Percentiles rank a stretch among this genome's conserved stretches.
These are phyloP conservation scores for Pogonocichla stellata DNA, from an alignment of 2,113 vertebrate species.

Conservation along the genomic window DNA sequence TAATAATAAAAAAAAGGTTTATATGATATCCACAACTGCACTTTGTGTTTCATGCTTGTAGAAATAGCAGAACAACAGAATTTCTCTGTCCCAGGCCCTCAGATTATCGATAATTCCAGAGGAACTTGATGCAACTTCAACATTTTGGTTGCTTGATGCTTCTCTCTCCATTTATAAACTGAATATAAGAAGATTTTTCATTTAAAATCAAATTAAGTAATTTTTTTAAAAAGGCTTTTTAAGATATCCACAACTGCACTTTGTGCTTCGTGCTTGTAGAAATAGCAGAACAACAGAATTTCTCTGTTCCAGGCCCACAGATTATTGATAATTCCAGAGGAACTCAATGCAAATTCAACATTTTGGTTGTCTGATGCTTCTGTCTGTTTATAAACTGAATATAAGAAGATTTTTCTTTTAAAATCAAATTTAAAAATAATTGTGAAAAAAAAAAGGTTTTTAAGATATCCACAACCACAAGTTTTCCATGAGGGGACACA, in stretches of 20 bases:
- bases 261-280: conserved; percentile 21
- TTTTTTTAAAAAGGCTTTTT: neutral
- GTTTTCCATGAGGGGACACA: neutral
- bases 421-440: too few species aligned
- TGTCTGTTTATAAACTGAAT: neutral
- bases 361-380: neutral
- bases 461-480: neutral
- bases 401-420: too few species aligned
- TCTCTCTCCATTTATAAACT: neutral
- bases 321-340: neutral
- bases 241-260: neutral
- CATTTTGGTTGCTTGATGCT: neutral
- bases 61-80: conserved; percentile 43
- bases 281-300: conserved; percentile 38
- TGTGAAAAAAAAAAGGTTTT: too few species aligned
- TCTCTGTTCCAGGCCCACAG: neutral
- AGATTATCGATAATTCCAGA: neutral
- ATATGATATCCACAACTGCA: neutral
- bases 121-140: neutral
- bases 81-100: neutral
- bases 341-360: neutral
- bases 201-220: neutral
- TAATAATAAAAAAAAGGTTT: neutral
- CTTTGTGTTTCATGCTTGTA: conserved; percentile 15
- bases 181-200: neutral